Base-by-base conservation (phyloP, 2,888 invertebrate genomes). In the Onthophagus sagittarius region DNA sequence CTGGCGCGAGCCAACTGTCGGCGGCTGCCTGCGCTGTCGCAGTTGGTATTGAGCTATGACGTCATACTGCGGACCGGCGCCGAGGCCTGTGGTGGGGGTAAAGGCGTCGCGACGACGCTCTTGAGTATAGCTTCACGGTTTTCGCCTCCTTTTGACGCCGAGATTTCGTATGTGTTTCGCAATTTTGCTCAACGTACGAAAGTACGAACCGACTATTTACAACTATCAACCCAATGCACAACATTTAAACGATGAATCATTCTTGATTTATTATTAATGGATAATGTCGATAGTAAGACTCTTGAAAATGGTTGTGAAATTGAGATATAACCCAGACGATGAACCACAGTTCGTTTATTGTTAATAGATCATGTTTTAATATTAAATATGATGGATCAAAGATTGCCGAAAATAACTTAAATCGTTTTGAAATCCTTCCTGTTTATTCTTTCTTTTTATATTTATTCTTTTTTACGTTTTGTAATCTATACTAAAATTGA, bases 51-150 rank as follows among this genome's bases (percentile, higher is more conserved):
- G 87, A 87, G 86, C 86, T 84, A 83, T 86, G 85, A 85, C 90
- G 89, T 90, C 90, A 90, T 89, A 90, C 90, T 89, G 89, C 90
- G 88, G 89, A 88, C 87, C 88, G 79, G 77, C 79, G 79, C 78
- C 78, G 77, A 23, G 9, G 15, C 73, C 75, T 74, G 67, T 72
- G 73, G 70, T 76, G 77, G 75, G 76, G 77, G 23, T 23, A 23
- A 76, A 23, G 67, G 78, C 79, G 80, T 77, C 79, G 85, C 83
- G 84, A 80, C 82, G 82, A 82, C 80, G 78, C 83, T 64, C 33
- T 53, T 53, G 13, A 69, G 33, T 23, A 23, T 23, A 23, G 23
- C 23, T 23, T 23, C 23, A 53, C 39, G 39, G 23, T 23, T 23
- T 53, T 53, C 39, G 5, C 39, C 11, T 53, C 39, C 39, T 7